These are phyloP conservation scores for Polypterus senegalus DNA, from an alignment of 2,113 vertebrate species.

Conservation along the genomic window DNA sequence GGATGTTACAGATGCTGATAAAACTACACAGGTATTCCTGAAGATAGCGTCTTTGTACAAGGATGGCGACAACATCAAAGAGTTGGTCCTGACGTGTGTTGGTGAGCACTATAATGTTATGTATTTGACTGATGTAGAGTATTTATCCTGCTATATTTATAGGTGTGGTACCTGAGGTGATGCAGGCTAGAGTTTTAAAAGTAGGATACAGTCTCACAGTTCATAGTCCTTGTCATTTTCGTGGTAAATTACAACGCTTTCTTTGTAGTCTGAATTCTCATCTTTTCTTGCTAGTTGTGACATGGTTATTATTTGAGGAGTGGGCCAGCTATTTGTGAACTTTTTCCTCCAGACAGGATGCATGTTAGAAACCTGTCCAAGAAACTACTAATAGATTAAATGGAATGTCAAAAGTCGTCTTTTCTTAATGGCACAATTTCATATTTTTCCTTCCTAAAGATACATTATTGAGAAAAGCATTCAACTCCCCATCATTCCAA, in stretches of 20 bases:
- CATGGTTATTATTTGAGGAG: slow-evolving; percentile 28
- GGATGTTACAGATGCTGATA: slow-evolving; percentile 65
- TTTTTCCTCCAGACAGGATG: background rate
- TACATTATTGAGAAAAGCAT: slow-evolving; percentile 74
- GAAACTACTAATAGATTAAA: background rate
- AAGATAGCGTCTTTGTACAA: slow-evolving; percentile 86
- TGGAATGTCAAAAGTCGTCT: background rate
- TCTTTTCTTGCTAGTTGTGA: too few species aligned
- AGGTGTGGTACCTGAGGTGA: background rate
- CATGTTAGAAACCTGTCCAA: background rate
- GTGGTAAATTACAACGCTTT: too few species aligned
- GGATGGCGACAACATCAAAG: slow-evolving; percentile 66
- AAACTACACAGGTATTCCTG: slow-evolving; percentile 72
- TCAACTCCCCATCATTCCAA: slow-evolving; percentile 62
- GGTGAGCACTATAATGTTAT: too few species aligned
- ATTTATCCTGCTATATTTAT: background rate
- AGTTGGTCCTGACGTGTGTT: slow-evolving; percentile 28
- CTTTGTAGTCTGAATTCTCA: too few species aligned
- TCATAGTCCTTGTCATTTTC: too few species aligned
- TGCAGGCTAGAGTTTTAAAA: too few species aligned
- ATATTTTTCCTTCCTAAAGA: slow-evolving; percentile 42
- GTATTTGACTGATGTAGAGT: background rate
- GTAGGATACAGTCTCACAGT: too few species aligned
- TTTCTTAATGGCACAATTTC: background rate
- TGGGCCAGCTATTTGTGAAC: background rate